Conservation (phyloP, 2,797 vertebrate species). For the Coranthus polyacanthus region DNA sequence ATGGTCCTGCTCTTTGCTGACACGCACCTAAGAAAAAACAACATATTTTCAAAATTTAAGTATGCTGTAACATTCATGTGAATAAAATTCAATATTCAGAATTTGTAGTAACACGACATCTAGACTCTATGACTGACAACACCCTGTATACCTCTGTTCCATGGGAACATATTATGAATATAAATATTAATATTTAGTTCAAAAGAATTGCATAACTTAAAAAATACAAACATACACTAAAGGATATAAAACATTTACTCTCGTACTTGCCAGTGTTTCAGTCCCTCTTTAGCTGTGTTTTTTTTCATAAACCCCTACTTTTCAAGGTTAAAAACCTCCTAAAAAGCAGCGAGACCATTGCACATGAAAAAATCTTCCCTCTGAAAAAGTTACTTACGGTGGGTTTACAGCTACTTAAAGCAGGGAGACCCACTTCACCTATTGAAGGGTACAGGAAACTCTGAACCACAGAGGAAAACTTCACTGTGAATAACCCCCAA, state of each 20-base stretch:
- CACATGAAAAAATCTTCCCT: constrained; percentile 14
- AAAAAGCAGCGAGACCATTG: background rate
- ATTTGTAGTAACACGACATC: background rate
- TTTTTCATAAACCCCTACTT: constrained; percentile 5
- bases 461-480: constrained; percentile 35
- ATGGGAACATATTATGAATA: no score
- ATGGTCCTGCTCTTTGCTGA: constrained; percentile 97
- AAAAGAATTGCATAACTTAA: no score
- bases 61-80: background rate
- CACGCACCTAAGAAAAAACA: constrained; percentile 86
- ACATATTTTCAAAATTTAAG: background rate
- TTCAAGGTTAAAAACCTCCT: constrained; percentile 6
- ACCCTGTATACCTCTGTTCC: no score
- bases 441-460: constrained; percentile 45
- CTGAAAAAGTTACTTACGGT: constrained; percentile 21
- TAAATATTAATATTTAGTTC: no score
- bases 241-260: no score
- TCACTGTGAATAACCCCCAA: constrained; percentile 34
- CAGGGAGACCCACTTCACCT: constrained; percentile 28
- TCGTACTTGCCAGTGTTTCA: background rate
- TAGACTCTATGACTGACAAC: background rate
- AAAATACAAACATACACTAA: no score
- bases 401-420: constrained; percentile 35
- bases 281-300: constrained; percentile 4
- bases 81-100: background rate